phyloP scores from a whole-genome alignment of 2,113 vertebrate genomes.

The Phycodurus eques region DNA sequence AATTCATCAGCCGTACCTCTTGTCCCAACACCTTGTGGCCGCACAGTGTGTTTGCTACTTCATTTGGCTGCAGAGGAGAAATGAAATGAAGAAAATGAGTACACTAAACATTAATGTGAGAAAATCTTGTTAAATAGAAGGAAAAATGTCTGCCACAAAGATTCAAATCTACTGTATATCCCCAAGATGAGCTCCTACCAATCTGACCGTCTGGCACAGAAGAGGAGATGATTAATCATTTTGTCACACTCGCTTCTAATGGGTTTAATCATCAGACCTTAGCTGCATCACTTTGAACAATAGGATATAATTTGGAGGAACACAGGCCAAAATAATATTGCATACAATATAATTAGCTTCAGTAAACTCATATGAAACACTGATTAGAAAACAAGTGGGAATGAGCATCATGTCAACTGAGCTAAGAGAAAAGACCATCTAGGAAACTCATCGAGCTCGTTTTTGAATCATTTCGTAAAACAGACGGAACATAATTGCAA shows the following conservation, averaged over 20 bases:
- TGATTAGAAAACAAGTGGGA: neutral
- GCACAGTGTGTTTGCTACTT: constrained; percentile 76
- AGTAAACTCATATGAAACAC: neutral
- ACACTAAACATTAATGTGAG: neutral
- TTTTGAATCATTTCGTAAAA: neutral
- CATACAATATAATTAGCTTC: neutral
- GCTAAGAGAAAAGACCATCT: neutral
- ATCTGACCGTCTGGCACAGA: constrained; percentile 14
- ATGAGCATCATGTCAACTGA: neutral
- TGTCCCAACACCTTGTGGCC: constrained; percentile 58
- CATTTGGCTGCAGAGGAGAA: constrained; percentile 55
- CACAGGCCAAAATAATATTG: neutral
- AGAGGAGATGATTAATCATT: neutral
- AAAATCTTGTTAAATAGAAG: neutral
- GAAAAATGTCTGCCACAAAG: neutral
- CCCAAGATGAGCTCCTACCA: neutral
- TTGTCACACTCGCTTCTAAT: neutral
- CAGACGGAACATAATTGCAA: neutral
- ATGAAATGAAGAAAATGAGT: neutral
- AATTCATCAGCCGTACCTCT: constrained; percentile 51
- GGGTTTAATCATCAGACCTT: neutral
- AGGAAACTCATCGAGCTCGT: neutral
- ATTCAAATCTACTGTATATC: constrained; percentile 3
- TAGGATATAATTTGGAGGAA: neutral
- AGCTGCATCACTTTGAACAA: neutral